Base-by-base conservation (phyloP, 2,113 vertebrate genomes). In the Salvelinus alpinus region DNA sequence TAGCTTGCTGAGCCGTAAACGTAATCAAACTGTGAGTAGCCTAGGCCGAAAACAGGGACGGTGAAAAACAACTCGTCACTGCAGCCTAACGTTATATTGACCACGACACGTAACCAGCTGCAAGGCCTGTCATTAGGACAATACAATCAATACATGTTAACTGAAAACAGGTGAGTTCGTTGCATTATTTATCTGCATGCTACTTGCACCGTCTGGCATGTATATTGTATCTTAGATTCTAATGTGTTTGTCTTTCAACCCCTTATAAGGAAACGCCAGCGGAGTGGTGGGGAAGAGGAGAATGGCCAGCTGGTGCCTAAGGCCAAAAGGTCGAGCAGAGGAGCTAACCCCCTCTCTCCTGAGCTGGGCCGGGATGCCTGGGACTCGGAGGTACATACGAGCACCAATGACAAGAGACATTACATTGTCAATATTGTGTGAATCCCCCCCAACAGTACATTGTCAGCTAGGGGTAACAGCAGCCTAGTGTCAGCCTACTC, bases 381-480 rank as follows among this genome's bases (percentile, higher is more conserved):
- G 95, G 97, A 99, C 88, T 96, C 96, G 1, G 97, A 98, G 96
- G 96, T 99, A 93, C 84, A 87, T 64, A 59, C 1, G 2, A 1
- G 3, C 57, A 11, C 44, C 31, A 34, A 3, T 7, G n/a, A 24
- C 6, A 62, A 62, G n/a, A 62, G 20, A 62, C 16, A 16, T 62
- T 24, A 65, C 24, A 25, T 65, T 29, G 25, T n/a, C 62, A 44
- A 11, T 25, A n/a, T 20, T 16, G 5, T 57, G 54, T 57, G 14
- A 57, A 20, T 2, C 62, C 11, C 18, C 5, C n/a, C 13, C 22
- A 64, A 64, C 22, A 24, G 8, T 64, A 8, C n/a, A 20, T 57
- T 20, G 16, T 57, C 18, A 57, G 54, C 38, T 38, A 38, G 54
- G 54, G 54, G 51, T 18, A 57, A 57, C 16, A 1, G 51, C 18